phyloP scores from a whole-genome alignment of 2,888 invertebrate species.

The Cylindroiulus punctatus region DNA sequence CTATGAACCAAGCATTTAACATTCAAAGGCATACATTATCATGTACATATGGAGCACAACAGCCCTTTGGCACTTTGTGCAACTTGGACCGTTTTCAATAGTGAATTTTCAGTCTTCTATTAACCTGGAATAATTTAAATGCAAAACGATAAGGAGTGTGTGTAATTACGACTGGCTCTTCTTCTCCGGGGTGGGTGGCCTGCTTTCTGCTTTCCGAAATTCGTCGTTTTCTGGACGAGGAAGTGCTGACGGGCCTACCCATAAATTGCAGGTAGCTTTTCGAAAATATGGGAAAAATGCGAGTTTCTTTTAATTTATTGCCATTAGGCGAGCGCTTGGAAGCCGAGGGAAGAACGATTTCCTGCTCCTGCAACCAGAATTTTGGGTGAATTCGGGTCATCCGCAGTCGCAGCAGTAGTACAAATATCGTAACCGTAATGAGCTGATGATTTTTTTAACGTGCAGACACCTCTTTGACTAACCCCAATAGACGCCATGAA shows the following conservation, averaged over 20 bases:
- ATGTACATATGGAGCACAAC: too few relatives aligned
- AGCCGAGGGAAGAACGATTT: neutral
- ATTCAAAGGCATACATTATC: too few relatives aligned
- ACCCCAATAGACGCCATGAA: neutral
- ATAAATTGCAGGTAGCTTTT: neutral
- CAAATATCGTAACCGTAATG: constrained; percentile 32
- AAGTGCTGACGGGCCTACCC: neutral
- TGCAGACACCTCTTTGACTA: constrained; percentile 34
- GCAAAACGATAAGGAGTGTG: too few relatives aligned
- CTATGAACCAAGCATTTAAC: too few relatives aligned
- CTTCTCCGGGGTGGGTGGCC: neutral
- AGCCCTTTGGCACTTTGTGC: too few relatives aligned
- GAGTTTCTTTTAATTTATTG: neutral
- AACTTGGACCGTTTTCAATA: too few relatives aligned
- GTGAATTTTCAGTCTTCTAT: too few relatives aligned
- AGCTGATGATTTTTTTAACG: constrained; percentile 3
- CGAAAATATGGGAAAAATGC: neutral
- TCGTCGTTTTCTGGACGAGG: neutral
- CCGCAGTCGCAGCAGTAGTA: neutral
- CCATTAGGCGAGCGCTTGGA: neutral
- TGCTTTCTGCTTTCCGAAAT: neutral
- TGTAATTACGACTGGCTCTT: neutral
- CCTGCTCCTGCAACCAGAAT: constrained; percentile 2
- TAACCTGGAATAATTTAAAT: too few relatives aligned
- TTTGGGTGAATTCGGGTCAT: constrained; percentile 29